Percentiles rank a stretch among this genome's conserved stretches.
phyloP scores from a whole-genome alignment of 2,113 vertebrate species.

The Bos indicus region DNA sequence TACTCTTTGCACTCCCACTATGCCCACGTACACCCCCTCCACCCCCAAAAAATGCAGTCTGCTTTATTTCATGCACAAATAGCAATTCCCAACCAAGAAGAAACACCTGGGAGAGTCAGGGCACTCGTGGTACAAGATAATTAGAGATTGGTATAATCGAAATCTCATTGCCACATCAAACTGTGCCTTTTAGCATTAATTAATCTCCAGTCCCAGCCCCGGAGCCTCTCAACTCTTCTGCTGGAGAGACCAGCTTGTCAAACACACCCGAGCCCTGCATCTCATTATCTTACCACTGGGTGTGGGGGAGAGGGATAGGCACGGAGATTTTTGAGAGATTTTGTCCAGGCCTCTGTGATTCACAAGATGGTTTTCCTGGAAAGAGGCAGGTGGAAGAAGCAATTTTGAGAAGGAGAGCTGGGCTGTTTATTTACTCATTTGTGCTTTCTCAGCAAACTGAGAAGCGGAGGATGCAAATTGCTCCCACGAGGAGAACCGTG shows the following conservation, averaged over 20 bases:
- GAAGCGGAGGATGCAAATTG: neutral
- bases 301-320: conserved; percentile 15
- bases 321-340: neutral
- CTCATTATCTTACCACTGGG: conserved; percentile 76
- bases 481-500: neutral
- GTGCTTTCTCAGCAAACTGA: neutral
- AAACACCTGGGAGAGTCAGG: conserved; percentile 79
- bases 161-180: conserved; percentile 85
- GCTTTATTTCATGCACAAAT: conserved; percentile 59
- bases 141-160: conserved; percentile 86
- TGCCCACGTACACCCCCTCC: neutral
- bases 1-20: neutral
- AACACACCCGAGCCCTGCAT: conserved; percentile 70
- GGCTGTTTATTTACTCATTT: neutral
- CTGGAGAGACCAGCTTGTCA: conserved; percentile 79
- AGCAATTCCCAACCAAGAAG: conserved; percentile 71
- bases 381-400: neutral
- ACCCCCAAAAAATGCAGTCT: neutral
- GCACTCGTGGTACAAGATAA: conserved; percentile 81
- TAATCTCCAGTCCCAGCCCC: conserved; percentile 80
- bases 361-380: neutral
- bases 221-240: conserved; percentile 64
- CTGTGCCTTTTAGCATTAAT: conserved; percentile 85
- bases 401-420: neutral
- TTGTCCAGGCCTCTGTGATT: conserved; percentile 16